Conservation (phyloP, 2,797 vertebrate genomes). For the Hapalemur alaotrensis region DNA sequence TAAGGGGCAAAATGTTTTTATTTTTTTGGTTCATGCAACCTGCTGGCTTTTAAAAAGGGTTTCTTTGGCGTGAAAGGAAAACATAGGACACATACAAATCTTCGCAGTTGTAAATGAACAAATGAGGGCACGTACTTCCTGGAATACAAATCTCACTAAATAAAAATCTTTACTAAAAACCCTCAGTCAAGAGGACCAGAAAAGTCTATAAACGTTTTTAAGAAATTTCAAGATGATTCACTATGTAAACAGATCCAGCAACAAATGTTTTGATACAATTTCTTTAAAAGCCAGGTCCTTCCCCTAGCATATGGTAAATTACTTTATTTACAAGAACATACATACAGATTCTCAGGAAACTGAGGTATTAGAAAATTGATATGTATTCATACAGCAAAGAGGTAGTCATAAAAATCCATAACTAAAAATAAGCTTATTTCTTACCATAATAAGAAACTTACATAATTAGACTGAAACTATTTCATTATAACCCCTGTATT, state of each 20-base stretch:
- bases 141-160: slow-evolving; percentile 50
- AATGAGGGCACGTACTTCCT: slow-evolving; percentile 41
- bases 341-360: slow-evolving; percentile 56
- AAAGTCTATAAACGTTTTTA: slow-evolving; percentile 25
- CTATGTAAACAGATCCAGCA: slow-evolving; percentile 46
- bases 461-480: background rate
- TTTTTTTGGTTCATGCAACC: slow-evolving; percentile 22
- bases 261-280: slow-evolving; percentile 60
- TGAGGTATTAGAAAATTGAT: slow-evolving; percentile 56
- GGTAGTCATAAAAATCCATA: slow-evolving; percentile 53
- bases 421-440: slow-evolving; percentile 56
- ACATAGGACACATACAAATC: slow-evolving; percentile 50
- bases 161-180: slow-evolving; percentile 47
- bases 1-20: background rate
- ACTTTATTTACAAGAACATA: slow-evolving; percentile 57
- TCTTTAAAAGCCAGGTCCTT: slow-evolving; percentile 51
- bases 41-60: slow-evolving; percentile 56
- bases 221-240: slow-evolving; percentile 47
- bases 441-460: slow-evolving; percentile 39
- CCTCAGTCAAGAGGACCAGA: background rate
- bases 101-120: slow-evolving; percentile 38
- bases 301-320: slow-evolving; percentile 41
- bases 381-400: slow-evolving; percentile 62
- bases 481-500: background rate
- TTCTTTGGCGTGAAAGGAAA: slow-evolving; percentile 60